Percentiles rank a stretch among this genome's conserved stretches.
Evolutionary conservation across 2,113 vertebrate genomes (phyloP).

Genomic region (Petromus typicus): DNA sequence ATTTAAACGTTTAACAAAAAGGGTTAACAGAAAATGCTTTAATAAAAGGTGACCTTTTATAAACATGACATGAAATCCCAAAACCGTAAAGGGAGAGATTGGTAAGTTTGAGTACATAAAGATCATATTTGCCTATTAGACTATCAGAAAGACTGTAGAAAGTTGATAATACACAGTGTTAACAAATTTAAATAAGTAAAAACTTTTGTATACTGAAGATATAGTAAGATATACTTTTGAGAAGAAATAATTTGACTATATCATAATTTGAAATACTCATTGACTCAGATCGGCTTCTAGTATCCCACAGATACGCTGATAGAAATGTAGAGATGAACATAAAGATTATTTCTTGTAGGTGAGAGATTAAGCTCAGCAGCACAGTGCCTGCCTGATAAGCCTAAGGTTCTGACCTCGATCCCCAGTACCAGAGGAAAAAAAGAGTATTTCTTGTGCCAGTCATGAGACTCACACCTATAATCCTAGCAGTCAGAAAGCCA

Average conservation of each 20-base stretch:
- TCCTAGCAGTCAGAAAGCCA: background rate
- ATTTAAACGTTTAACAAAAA: background rate
- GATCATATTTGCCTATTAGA: background rate
- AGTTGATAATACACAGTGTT: background rate
- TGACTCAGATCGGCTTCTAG: background rate
- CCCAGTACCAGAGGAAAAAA: background rate
- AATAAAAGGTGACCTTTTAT: background rate
- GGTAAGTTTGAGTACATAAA: background rate
- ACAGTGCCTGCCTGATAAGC: too few species aligned
- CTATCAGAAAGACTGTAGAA: background rate
- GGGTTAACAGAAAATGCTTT: constrained; percentile 21
- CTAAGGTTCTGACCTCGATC: too few species aligned
- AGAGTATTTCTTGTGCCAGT: background rate
- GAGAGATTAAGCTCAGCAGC: too few species aligned
- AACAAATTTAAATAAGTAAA: background rate
- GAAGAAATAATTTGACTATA: background rate
- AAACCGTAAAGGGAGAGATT: background rate
- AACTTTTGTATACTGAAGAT: background rate
- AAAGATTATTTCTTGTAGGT: background rate
- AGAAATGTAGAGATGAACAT: constrained; percentile 23
- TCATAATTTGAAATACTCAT: background rate
- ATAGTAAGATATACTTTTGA: background rate
- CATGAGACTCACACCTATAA: background rate
- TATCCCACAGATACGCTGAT: background rate
- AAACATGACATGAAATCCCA: background rate